Conservation (phyloP, 2,113 vertebrate species). For the Petrocephalus zakoni region DNA sequence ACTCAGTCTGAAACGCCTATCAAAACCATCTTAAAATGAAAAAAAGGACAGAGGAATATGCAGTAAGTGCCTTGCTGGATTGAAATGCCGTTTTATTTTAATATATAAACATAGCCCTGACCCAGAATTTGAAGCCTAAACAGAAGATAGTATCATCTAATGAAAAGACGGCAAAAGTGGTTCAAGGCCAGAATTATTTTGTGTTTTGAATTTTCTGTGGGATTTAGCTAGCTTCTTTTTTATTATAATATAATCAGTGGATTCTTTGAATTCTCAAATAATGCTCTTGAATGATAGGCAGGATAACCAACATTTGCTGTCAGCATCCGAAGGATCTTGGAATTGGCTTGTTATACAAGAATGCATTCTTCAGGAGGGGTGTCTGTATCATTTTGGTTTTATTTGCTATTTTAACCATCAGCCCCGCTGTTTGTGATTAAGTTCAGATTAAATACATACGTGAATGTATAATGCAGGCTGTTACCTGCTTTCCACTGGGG, state of each 20-base stretch:
- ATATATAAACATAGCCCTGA: conserved; percentile 21
- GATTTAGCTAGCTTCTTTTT: conserved; percentile 65
- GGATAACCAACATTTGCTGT: conserved; percentile 44
- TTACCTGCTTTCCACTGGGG: background rate
- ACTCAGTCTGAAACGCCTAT: conserved; percentile 4
- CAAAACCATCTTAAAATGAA: conserved; percentile 19
- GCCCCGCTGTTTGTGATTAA: background rate
- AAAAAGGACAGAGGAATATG: background rate
- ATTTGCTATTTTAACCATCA: background rate
- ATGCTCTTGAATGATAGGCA: conserved; percentile 51
- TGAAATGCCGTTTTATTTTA: conserved; percentile 17
- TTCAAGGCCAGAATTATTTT: conserved; percentile 63
- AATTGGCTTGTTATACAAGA: background rate
- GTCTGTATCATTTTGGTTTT: background rate
- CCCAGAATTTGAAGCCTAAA: conserved; percentile 22
- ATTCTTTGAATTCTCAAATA: conserved; percentile 60
- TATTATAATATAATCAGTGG: conserved; percentile 67
- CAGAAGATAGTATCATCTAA: conserved; percentile 56
- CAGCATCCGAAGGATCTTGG: conserved; percentile 53
- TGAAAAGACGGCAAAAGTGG: conserved; percentile 50
- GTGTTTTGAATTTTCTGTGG: conserved; percentile 59
- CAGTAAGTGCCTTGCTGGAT: background rate
- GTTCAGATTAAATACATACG: background rate
- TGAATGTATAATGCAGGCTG: background rate
- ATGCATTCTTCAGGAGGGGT: background rate